Conservation (phyloP, 2,797 vertebrate genomes). For the Mormyrus hasselquistii region DNA sequence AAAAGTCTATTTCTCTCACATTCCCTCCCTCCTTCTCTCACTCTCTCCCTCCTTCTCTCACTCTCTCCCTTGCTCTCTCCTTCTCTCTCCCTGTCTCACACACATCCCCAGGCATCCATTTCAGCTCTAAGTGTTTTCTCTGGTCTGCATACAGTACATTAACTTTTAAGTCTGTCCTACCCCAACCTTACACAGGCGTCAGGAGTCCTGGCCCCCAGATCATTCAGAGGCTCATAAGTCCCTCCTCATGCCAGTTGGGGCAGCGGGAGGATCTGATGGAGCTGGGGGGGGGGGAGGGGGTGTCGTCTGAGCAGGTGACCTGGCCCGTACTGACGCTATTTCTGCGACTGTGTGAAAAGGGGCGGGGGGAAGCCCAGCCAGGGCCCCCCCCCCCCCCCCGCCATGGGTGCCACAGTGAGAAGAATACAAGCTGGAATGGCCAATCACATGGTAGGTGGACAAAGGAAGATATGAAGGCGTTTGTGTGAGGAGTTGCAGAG, state of each 20-base stretch:
- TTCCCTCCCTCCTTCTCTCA: no score
- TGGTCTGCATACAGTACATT: constrained; percentile 53
- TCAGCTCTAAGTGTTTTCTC: constrained; percentile 45
- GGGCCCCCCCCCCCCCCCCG: not conserved
- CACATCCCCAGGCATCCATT: constrained; percentile 47
- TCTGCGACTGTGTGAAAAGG: constrained; percentile 42
- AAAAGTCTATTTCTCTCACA: no score
- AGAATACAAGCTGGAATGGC: constrained; percentile 14
- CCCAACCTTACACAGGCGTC: constrained; percentile 40
- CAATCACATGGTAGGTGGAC: constrained; percentile 29
- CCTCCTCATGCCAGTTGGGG: constrained; percentile 50
- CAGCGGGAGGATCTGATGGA: constrained; percentile 57
- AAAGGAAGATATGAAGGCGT: constrained; percentile 30
- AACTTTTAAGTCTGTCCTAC: constrained; percentile 55
- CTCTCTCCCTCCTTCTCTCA: not conserved
- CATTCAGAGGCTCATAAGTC: constrained; percentile 51
- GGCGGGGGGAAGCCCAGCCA: constrained; percentile 28
- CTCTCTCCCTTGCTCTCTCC: not conserved
- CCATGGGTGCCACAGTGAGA: no score
- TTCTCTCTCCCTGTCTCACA: constrained; percentile 26
- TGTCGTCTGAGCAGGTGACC: constrained; percentile 55
- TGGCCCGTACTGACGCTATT: constrained; percentile 48
- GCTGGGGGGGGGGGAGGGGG: constrained; percentile 53
- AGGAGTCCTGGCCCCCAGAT: constrained; percentile 59
- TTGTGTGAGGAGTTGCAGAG: constrained; percentile 25